Evolutionary conservation across 2,797 vertebrate species (phyloP).

Genomic region (Sarcophilus harrisii): DNA sequence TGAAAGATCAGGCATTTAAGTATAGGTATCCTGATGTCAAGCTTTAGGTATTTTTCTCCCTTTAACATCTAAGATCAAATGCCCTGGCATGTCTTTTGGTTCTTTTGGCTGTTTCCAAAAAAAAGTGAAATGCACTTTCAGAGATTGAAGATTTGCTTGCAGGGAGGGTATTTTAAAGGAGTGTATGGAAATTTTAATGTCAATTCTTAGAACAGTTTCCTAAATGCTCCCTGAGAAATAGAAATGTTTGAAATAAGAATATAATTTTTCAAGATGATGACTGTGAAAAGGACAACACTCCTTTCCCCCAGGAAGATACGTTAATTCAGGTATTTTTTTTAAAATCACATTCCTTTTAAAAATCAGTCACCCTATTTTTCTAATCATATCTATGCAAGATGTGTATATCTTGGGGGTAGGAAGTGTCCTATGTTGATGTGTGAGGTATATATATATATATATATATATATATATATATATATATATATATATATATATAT

Average conservation of each 20-base stretch:
- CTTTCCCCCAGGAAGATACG: not conserved
- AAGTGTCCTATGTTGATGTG: not conserved
- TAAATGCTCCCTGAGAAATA: conserved; percentile 19
- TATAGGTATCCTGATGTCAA: not conserved
- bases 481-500: not conserved
- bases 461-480: too few species aligned
- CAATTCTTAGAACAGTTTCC: conserved; percentile 16
- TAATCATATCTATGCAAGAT: not conserved
- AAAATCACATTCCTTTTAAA: not conserved
- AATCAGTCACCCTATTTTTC: not conserved
- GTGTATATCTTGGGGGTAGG: not conserved
- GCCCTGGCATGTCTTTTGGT: not conserved
- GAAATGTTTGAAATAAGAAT: not conserved
- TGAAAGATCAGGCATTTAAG: not conserved
- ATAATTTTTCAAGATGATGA: not conserved
- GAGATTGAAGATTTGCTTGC: conserved; percentile 39
- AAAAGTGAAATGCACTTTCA: conserved; percentile 40
- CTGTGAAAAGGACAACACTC: not conserved
- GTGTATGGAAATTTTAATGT: not conserved
- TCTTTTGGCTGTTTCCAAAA: conserved; percentile 42
- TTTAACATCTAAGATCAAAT: not conserved
- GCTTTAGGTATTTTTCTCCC: not conserved
- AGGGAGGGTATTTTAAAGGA: conserved; percentile 12
- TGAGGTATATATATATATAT: not conserved
- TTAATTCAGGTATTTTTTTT: not conserved